Conservation (phyloP, 92 coral and sea anemone genomes). For the Paramuricea clavata region DNA sequence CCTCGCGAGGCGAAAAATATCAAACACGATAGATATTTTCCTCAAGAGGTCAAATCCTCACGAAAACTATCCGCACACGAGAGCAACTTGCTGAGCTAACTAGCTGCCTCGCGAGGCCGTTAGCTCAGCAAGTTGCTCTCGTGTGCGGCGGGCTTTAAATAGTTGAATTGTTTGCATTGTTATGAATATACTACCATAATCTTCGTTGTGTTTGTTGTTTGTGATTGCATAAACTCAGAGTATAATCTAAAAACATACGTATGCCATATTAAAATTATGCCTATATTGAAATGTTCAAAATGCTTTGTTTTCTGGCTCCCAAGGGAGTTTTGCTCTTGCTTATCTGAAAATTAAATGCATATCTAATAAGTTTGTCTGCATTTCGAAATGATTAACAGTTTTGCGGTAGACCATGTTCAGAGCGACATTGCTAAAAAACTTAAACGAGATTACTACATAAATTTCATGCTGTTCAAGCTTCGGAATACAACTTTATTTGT, state of each 20-base stretch:
- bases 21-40: no score
- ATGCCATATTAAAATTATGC: neutral
- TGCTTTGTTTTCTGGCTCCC: conserved; percentile 1
- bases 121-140: no score
- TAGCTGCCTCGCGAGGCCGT: no score
- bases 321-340: neutral
- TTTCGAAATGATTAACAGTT: conserved; percentile 13
- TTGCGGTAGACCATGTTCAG: conserved; percentile 15
- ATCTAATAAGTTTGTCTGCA: conserved; percentile 11
- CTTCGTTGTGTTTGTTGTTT: neutral
- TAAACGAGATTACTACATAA: neutral
- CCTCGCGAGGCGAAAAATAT: no score
- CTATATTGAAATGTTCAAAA: neutral
- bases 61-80: no score
- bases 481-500: neutral
- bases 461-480: neutral
- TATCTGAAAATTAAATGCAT: neutral
- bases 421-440: neutral
- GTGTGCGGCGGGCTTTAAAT: no score
- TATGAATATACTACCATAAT: neutral
- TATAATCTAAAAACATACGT: no score
- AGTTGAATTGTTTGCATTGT: neutral
- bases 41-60: no score
- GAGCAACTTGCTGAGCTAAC: no score
- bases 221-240: neutral